Conservation (phyloP, 1,140 invertebrate species). For the Cydia pomonella region DNA sequence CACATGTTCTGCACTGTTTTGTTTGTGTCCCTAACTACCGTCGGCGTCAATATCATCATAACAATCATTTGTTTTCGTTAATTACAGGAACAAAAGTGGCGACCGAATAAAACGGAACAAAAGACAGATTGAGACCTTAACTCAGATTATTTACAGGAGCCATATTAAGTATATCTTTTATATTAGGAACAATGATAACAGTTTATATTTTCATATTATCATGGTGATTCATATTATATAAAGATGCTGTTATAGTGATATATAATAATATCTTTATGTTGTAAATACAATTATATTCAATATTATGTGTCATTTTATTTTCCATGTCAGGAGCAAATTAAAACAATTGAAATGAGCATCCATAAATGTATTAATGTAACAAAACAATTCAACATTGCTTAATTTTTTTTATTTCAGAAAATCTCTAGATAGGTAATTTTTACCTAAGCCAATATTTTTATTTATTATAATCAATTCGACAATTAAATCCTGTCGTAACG, state of each 20-base stretch:
- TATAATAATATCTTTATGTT: conserved; percentile 32
- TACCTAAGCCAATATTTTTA: neutral
- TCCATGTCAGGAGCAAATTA: neutral
- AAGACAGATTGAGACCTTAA: conserved; percentile 58
- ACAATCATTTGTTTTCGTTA: conserved; percentile 42
- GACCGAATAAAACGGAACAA: conserved; percentile 69
- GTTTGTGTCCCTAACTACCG: neutral
- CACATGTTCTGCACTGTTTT: neutral
- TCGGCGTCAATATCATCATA: neutral
- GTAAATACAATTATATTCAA: conserved; percentile 32
- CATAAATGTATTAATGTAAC: conserved; percentile 21
- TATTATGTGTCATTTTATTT: conserved; percentile 14
- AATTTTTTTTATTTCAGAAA: neutral
- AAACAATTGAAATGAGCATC: conserved; percentile 7
- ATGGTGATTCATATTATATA: conserved; percentile 53
- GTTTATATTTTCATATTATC: conserved; percentile 71
- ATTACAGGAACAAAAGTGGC: conserved; percentile 77
- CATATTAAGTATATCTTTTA: conserved; percentile 43
- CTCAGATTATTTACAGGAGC: conserved; percentile 38
- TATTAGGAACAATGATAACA: conserved; percentile 48
- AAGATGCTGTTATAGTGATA: conserved; percentile 44
- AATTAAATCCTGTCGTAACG: neutral
- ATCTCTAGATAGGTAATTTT: neutral
- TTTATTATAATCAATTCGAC: neutral
- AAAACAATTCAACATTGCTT: conserved; percentile 9